Conservation (phyloP, 2,113 vertebrate genomes). For the human (Homo sapiens) region GRCh38 chr13:114241501-114242000, state of each 20-base stretch:
- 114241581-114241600: background rate
- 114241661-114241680: background rate
- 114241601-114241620: background rate
- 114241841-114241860: background rate
- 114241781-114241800: background rate
- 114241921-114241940: background rate
- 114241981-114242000: background rate
- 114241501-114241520: background rate
- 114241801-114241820: background rate
- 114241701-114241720: conserved; percentile 47
- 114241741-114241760: conserved; percentile 72
- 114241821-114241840: background rate
- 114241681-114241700: conserved; percentile 27
- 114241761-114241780: conserved; percentile 22
- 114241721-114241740: conserved; percentile 59
- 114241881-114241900: background rate
- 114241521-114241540: background rate
- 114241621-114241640: background rate
- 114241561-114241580: accelerated
- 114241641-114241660: background rate
- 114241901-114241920: background rate
- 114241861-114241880: background rate
- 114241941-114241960: background rate
- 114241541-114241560: background rate
- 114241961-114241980: background rate